Conservation (phyloP, 2,888 invertebrate genomes). For the Acanthoscelides obtectus region DNA sequence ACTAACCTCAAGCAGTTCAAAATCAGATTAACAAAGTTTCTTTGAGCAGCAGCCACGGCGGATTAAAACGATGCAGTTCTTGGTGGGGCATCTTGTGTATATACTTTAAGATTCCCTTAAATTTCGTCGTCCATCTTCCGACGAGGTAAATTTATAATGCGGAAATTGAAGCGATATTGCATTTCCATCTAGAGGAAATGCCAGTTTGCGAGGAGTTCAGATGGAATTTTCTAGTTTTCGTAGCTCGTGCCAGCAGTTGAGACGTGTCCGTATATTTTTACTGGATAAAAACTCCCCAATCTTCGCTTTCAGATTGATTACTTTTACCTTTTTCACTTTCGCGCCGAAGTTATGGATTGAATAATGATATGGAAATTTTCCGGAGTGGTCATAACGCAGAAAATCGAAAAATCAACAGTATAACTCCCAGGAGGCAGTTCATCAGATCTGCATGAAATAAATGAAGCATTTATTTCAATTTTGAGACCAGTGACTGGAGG, state of each 20-base stretch:
- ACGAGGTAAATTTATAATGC: background rate
- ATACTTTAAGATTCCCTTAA: background rate
- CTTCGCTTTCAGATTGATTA: background rate
- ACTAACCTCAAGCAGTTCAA: too few species aligned
- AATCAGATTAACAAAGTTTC: too few species aligned
- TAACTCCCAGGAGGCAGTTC: too few species aligned
- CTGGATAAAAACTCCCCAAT: background rate
- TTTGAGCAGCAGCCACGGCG: too few species aligned
- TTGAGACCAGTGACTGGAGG: too few species aligned
- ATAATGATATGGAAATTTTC: too few species aligned
- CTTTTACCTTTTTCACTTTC: background rate
- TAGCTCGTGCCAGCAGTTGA: background rate
- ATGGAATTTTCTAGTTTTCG: background rate
- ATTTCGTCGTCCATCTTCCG: background rate
- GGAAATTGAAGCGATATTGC: background rate
- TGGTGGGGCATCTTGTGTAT: too few species aligned
- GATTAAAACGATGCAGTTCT: too few species aligned
- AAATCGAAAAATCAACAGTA: too few species aligned
- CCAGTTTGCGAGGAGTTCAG: background rate
- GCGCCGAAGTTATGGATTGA: background rate
- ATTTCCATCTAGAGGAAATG: background rate
- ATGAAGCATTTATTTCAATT: too few species aligned
- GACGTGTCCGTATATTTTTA: background rate
- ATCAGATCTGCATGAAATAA: too few species aligned
- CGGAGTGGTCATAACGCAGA: too few species aligned